Percentiles rank a stretch among this genome's conserved stretches.
These are phyloP conservation scores for Phengaris alcon DNA, from an alignment of 2,888 invertebrate species.

Conservation along the genomic window DNA sequence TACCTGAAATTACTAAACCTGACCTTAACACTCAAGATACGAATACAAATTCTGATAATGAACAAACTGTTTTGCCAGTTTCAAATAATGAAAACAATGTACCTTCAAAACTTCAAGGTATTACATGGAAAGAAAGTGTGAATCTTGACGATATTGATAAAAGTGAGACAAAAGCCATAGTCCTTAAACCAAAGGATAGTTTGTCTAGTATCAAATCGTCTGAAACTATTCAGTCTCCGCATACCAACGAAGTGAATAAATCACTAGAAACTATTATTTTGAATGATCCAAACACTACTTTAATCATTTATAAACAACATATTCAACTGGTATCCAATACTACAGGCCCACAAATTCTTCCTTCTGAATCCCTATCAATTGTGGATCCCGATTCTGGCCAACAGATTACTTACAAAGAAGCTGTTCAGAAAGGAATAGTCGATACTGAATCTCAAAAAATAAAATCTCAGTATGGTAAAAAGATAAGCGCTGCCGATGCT, in stretches of 20 bases:
- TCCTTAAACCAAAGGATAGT: not conserved
- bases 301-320: constrained; percentile 29
- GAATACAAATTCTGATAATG: not conserved
- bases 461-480: constrained; percentile 82
- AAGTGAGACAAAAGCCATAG: not conserved
- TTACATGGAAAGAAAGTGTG: not conserved
- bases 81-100: not conserved
- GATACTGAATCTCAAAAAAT: constrained; percentile 85
- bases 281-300: constrained; percentile 17
- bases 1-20: not conserved
- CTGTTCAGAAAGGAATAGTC: constrained; percentile 86
- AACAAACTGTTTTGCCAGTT: not conserved
- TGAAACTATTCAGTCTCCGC: not conserved
- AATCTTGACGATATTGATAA: constrained; percentile 19
- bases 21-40: not conserved
- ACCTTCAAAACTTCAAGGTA: not conserved
- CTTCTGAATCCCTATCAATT: constrained; percentile 82
- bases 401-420: constrained; percentile 86
- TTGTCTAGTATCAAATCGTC: not conserved
- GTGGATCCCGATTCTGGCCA: constrained; percentile 84
- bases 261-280: not conserved
- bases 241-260: not conserved
- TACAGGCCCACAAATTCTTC: constrained; percentile 85
- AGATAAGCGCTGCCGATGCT: constrained; percentile 85
- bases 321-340: constrained; percentile 84